Evolutionary conservation across 2,888 invertebrate species (phyloP), one percentile per base, ranked within the genome.

Genomic region (Habroteleia sp.): DNA sequence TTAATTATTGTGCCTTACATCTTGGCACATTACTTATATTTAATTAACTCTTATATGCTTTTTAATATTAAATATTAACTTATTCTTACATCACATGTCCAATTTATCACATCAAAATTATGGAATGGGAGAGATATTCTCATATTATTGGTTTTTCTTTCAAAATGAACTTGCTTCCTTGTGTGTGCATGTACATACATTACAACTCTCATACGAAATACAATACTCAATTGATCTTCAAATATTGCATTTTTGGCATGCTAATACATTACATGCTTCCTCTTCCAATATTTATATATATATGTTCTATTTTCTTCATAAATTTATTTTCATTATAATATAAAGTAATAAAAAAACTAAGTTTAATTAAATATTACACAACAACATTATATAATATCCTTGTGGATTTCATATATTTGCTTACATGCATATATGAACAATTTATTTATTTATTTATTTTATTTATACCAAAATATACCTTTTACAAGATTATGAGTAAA

Each of bases 91-190:
- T 35, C 4, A 29, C 6, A 8, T 8, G 8, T 17, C 14, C 1
- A 39, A 8, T 39, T 17, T 20, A 3, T 8, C 13, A 1, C n/a
- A 33, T 1, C 4, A 20, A 17, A 8, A 39, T 20, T 8, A 2
- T 23, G 54, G 44, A 54, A 54, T 54, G 44, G 54, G 46, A 66
- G 44, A 29, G 65, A 44, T 54, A 54, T 54, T 10, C n/a, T 20
- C 11, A 11, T 23, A n/a, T n/a, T n/a, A n/a, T n/a, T n/a, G n/a
- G n/a, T n/a, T n/a, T n/a, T n/a, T n/a, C n/a, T n/a, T n/a, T n/a
- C n/a, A 46, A 46, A 46, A 25, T 42, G 74, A 74, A 68, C 68
- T 74, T 74, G 74, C 68, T 74, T 74, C 68, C 74, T 54, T 33
- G 56, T 62, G 33, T 74, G 74, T 66, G 66, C 56, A 68, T 62